A percentile compares a stretch with the other conserved stretches of the same genome.
Conservation (phyloP, 2,797 vertebrate species). For the Thripadectes ignobilis region DNA sequence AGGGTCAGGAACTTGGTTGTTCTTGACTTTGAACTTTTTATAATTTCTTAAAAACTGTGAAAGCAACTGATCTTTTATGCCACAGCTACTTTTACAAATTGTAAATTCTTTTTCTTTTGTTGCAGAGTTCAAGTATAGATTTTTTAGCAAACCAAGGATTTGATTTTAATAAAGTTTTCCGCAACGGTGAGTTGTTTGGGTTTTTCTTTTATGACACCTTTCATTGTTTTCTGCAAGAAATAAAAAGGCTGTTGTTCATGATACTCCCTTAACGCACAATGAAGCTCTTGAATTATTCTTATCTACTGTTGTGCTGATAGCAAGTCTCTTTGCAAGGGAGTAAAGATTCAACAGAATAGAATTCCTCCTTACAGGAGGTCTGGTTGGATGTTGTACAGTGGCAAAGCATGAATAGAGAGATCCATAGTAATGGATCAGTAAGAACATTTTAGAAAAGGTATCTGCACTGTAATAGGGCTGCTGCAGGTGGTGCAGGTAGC, state of each 20-base stretch:
- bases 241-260: neutral
- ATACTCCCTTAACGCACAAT: neutral
- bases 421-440: too few relatives aligned
- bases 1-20: neutral
- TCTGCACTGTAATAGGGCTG: neutral
- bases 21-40: neutral
- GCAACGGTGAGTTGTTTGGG: slow-evolving; percentile 84
- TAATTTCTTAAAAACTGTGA: neutral
- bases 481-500: neutral
- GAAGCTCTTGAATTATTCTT: neutral
- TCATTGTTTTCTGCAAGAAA: neutral
- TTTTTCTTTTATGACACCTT: neutral
- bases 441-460: neutral
- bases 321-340: neutral
- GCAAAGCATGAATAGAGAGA: neutral
- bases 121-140: slow-evolving; percentile 98
- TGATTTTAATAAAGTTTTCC: slow-evolving; percentile 99
- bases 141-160: slow-evolving; percentile 98
- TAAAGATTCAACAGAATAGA: neutral
- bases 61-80: neutral
- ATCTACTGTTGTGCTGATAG: neutral
- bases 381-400: neutral
- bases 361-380: neutral
- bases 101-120: slow-evolving; percentile 35
- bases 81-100: neutral